These are phyloP conservation scores for Aulostomus chinensis DNA, from an alignment of 2,797 vertebrate species.

Conservation along the genomic window DNA sequence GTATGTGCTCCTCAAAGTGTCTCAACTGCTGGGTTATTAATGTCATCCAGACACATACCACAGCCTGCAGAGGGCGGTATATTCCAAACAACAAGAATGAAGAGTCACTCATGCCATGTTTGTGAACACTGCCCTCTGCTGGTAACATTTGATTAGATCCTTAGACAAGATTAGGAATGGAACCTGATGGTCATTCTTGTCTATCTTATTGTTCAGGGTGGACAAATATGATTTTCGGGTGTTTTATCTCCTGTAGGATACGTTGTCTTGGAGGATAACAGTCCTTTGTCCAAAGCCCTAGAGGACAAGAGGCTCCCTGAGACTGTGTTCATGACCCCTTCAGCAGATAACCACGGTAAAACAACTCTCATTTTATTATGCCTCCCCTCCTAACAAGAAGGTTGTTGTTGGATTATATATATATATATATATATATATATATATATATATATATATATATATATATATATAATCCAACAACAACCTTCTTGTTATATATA, in stretches of 20 bases:
- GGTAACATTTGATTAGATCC: slow-evolving; percentile 14
- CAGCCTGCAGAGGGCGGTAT: slow-evolving; percentile 42
- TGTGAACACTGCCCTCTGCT: slow-evolving; percentile 63
- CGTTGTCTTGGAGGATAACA: slow-evolving; percentile 83
- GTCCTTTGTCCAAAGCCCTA: slow-evolving; percentile 69
- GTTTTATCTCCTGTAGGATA: slow-evolving; percentile 70
- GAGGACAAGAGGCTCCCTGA: slow-evolving; percentile 77
- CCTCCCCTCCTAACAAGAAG: background rate
- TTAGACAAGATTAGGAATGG: too few species aligned
- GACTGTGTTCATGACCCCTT: slow-evolving; percentile 74
- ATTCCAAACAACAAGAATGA: background rate
- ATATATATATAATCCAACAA: too few species aligned
- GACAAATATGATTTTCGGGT: background rate
- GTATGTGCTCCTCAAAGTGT: too few species aligned
- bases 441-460: too few species aligned
- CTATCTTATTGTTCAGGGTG: slow-evolving; percentile 4
- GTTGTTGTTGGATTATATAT: too few species aligned
- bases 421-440: too few species aligned
- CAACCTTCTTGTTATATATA: background rate
- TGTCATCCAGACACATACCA: too few species aligned
- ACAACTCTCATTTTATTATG: background rate
- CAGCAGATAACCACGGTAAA: slow-evolving; percentile 79
- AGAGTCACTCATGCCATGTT: slow-evolving; percentile 2
- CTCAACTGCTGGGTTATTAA: too few species aligned
- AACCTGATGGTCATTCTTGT: too few species aligned